Base-by-base conservation (phyloP, 1,140 invertebrate genomes). In the Scylla paramamosain region DNA sequence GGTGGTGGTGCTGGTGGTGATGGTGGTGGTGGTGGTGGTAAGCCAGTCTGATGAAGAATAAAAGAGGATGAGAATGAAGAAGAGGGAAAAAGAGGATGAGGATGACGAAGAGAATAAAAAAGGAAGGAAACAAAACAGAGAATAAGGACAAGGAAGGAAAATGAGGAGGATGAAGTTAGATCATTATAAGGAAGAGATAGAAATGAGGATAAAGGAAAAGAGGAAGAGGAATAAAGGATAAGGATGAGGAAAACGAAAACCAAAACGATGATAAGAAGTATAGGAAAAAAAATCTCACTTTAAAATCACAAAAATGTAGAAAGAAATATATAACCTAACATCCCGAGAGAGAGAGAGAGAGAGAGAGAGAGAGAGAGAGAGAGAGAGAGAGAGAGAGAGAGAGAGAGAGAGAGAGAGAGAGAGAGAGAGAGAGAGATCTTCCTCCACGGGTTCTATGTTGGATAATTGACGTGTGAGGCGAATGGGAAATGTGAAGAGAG, bases 391-490 rank as follows among this genome's bases (percentile, higher is more conserved):
- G 67, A 77, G 67, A 77, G 67, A 88, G 86, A 88, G 86, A 88
- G 86, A 88, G 86, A 88, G 86, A 88, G 86, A 88, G 86, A 88
- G 86, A 88, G 86, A 88, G 86, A 88, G 86, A 88, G 86, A 88
- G 86, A 88, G 86, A 88, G 86, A 88, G 86, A 88, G 86, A 88
- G 31, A 88, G 83, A 86, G 83, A 59, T 59, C 52, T 59, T 59
- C 16, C 52, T 8, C 28, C 48, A 28, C 31, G 48, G 83, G 83
- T 84, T 93, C 93, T 67, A 88, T 93, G 93, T 52, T 67, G 25
- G 39, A 45, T 89, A 90, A 94, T 94, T 94, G 93, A 94, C 93
- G 87, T 86, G 82, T 94, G 93, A 90, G 52, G 93, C 93, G 93
- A 94, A 94, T 94, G 39, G 87, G 77, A 94, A 94, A 94, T 94